A percentile compares a stretch with the other conserved stretches of the same genome.
Evolutionary conservation across 2,888 invertebrate species (phyloP).

Genomic region (Bellardia pandia): DNA sequence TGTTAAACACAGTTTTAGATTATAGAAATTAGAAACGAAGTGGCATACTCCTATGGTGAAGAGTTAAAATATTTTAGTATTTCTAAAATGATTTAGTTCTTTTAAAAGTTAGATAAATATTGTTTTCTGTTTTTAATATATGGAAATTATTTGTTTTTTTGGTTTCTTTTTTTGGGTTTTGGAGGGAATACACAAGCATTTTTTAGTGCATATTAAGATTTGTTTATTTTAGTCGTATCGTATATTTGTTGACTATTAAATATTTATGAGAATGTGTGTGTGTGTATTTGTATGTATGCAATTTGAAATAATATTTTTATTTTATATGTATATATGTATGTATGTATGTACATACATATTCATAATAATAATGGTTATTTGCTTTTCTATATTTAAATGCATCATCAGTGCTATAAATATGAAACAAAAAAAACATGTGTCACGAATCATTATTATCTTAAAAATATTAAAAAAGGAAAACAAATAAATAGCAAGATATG

Average conservation of each 20-base stretch:
- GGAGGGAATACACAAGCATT: not conserved
- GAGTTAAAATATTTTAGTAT: not conserved
- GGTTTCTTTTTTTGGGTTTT: not conserved
- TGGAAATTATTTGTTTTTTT: constrained; percentile 23
- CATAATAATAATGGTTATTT: constrained; percentile 26
- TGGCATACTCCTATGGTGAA: not conserved
- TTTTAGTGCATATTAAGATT: constrained; percentile 30
- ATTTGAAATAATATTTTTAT: not conserved
- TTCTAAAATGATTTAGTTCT: not conserved
- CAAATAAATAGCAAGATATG: not conserved
- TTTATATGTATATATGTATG: not conserved
- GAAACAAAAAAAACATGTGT: constrained; percentile 14
- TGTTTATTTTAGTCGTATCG: constrained; percentile 20
- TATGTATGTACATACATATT: not conserved
- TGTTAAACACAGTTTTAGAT: no score
- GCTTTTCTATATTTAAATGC: constrained; percentile 19
- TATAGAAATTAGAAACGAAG: no score
- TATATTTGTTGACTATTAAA: constrained; percentile 15
- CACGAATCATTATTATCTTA: constrained; percentile 24
- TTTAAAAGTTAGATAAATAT: not conserved
- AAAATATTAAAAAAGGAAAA: not conserved
- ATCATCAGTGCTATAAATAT: constrained; percentile 25
- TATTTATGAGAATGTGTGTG: constrained; percentile 11
- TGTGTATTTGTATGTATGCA: constrained; percentile 13
- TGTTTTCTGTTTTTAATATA: constrained; percentile 21